These are phyloP conservation scores for Melanaphis sacchari DNA, from an alignment of 1,140 invertebrate species.

Conservation along the genomic window DNA sequence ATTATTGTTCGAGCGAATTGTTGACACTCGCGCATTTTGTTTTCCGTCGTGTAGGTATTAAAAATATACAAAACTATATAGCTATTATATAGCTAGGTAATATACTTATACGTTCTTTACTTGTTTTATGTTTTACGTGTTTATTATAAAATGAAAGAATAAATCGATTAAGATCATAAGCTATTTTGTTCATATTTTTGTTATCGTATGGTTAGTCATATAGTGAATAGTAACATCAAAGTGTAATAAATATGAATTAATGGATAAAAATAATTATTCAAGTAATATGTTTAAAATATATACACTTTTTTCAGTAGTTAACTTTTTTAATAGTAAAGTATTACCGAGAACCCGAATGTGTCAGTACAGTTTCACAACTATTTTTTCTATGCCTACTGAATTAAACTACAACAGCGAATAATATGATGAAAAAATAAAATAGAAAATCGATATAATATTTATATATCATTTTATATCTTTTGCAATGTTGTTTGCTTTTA, in stretches of 20 bases:
- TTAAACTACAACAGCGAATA: neutral
- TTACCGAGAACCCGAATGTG: neutral
- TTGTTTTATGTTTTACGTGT: neutral
- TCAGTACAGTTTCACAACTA: neutral
- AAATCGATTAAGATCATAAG: neutral
- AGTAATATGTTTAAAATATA: neutral
- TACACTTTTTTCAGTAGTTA: too few species aligned
- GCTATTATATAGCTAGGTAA: neutral
- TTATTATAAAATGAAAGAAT: neutral
- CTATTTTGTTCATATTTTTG: neutral
- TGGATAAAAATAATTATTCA: neutral
- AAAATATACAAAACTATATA: neutral
- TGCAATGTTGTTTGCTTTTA: neutral
- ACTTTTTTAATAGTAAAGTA: too few species aligned
- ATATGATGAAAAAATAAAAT: neutral
- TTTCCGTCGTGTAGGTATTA: neutral
- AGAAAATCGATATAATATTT: neutral
- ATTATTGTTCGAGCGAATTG: neutral
- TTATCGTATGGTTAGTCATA: too few species aligned
- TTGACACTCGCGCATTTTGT: neutral
- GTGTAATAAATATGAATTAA: neutral
- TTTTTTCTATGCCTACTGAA: neutral
- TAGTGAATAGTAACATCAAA: too few species aligned
- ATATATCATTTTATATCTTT: neutral
- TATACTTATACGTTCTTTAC: neutral